A percentile compares a stretch with the other conserved stretches of the same genome.
phyloP scores from a whole-genome alignment of 2,113 vertebrate species.

The Naja naja region DNA sequence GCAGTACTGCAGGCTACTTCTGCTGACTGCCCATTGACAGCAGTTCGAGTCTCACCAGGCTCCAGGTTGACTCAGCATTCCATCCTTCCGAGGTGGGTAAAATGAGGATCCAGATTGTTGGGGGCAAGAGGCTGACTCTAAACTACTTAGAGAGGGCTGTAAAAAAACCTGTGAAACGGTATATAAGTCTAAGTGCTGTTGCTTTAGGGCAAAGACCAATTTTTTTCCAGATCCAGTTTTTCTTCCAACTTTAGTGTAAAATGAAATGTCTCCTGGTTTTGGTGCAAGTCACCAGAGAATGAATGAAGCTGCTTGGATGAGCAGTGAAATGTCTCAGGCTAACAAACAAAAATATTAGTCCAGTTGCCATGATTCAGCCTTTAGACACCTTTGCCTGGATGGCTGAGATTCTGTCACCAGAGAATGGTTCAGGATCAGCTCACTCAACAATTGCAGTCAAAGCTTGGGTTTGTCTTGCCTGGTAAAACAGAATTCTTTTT shows the following conservation, averaged over 20 bases:
- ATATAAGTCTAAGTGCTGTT: too few relatives aligned
- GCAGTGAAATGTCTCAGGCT: neutral
- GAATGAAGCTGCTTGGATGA: neutral
- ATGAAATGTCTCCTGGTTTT: neutral
- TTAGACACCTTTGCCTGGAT: neutral
- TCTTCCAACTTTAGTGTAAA: neutral
- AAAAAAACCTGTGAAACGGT: too few relatives aligned
- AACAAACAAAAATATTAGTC: neutral
- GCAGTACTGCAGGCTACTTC: too few relatives aligned
- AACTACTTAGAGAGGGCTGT: too few relatives aligned
- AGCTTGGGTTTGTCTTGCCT: neutral
- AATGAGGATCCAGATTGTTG: too few relatives aligned
- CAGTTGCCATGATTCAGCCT: neutral
- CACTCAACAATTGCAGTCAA: neutral
- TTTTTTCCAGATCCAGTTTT: neutral
- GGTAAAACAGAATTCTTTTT: neutral
- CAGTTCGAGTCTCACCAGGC: too few relatives aligned
- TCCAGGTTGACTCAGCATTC: too few relatives aligned
- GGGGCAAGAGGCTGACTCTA: too few relatives aligned
- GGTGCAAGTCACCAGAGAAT: neutral
- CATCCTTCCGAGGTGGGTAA: too few relatives aligned
- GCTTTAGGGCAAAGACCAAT: neutral
- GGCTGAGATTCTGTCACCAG: neutral
- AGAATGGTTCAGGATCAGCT: neutral
- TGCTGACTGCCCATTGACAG: too few relatives aligned